A percentile compares a stretch with the other conserved stretches of the same genome.
These are phyloP conservation scores for Somateria mollissima DNA, from an alignment of 2,797 vertebrate genomes.

Conservation along the genomic window DNA sequence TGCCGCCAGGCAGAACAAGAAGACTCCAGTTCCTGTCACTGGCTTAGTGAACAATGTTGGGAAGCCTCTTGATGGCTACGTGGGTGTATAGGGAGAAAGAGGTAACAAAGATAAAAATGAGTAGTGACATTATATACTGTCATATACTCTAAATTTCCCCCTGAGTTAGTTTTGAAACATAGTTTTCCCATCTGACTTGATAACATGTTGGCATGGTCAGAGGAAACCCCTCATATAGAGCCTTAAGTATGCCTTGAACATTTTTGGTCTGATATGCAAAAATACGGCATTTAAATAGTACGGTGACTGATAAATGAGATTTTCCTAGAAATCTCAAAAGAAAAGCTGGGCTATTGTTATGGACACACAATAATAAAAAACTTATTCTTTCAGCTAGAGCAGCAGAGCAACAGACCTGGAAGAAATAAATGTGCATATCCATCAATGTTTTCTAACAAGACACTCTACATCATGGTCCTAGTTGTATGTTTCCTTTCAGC, in stretches of 20 bases:
- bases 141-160: background rate
- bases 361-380: background rate
- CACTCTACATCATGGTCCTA: background rate
- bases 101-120: background rate
- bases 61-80: background rate
- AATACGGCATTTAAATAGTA: background rate
- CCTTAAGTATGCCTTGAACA: background rate
- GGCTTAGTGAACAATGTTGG: background rate
- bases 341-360: background rate
- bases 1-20: background rate
- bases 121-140: background rate
- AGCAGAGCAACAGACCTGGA: background rate
- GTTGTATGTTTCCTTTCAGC: background rate
- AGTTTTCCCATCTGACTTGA: background rate
- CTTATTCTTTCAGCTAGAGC: background rate
- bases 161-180: background rate
- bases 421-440: background rate
- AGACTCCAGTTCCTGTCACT: background rate
- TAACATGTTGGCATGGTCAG: background rate
- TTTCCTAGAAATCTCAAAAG: background rate
- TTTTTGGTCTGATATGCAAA: background rate
- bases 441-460: background rate
- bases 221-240: background rate
- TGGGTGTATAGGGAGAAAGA: background rate
- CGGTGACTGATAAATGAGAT: background rate